These are phyloP conservation scores for Himalopsyche phryganea DNA, from an alignment of 1,140 invertebrate species.

Conservation along the genomic window DNA sequence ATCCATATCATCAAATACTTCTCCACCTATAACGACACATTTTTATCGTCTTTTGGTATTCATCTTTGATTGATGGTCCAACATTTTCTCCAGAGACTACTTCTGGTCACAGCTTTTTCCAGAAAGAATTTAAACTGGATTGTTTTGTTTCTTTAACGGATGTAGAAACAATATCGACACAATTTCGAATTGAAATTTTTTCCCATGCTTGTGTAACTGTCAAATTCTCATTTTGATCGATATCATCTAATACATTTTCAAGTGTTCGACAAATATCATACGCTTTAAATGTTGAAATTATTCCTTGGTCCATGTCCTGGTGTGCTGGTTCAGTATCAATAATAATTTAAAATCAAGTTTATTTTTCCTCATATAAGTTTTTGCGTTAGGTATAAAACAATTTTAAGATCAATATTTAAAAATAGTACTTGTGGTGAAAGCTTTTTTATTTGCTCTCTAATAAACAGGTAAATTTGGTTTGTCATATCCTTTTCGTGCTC, in stretches of 20 bases:
- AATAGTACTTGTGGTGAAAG: too few relatives aligned
- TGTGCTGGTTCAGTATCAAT: conserved; percentile 48
- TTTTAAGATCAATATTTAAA: too few relatives aligned
- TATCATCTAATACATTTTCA: conserved; percentile 5
- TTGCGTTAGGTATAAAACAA: too few relatives aligned
- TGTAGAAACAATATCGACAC: conserved; percentile 11
- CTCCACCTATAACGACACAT: background rate
- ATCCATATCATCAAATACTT: too few relatives aligned
- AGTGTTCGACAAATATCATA: conserved; percentile 3
- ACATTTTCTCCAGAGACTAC: background rate
- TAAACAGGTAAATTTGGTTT: too few relatives aligned
- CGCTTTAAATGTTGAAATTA: conserved; percentile 16
- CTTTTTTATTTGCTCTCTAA: too few relatives aligned
- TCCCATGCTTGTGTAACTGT: conserved; percentile 16
- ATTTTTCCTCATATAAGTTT: too few relatives aligned
- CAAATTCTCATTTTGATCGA: background rate
- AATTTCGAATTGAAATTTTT: conserved; percentile 16
- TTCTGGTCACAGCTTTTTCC: too few relatives aligned
- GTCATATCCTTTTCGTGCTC: too few relatives aligned
- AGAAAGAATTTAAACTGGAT: conserved; percentile 14
- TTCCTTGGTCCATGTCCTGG: conserved; percentile 35
- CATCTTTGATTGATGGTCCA: background rate
- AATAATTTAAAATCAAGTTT: conserved; percentile 48
- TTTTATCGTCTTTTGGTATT: conserved; percentile 8
- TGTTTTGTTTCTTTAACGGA: conserved; percentile 11